Conservation (phyloP, 2,797 vertebrate genomes). For the Salmo trutta region DNA sequence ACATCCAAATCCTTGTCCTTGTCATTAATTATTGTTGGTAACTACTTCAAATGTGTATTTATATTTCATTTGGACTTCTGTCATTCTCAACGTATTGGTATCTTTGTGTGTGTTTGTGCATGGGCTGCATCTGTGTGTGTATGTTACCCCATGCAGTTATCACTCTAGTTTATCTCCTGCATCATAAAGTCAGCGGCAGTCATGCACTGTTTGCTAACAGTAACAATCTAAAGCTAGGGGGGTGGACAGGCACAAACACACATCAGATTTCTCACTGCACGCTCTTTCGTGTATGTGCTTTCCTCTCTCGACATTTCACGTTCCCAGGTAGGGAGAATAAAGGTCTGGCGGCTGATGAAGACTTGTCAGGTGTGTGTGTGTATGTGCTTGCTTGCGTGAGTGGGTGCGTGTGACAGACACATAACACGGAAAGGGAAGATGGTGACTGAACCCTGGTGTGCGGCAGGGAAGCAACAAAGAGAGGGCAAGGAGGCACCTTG, state of each 20-base stretch:
- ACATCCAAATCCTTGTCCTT: conserved; percentile 48
- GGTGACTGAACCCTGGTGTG: too few relatives aligned
- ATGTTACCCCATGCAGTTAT: not conserved
- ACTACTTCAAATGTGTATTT: too few relatives aligned
- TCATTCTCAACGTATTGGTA: not conserved
- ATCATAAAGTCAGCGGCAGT: not conserved
- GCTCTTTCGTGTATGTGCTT: conserved; percentile 5
- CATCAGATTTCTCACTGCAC: not conserved
- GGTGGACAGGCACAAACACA: not conserved
- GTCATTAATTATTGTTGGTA: not conserved
- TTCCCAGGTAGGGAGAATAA: conserved; percentile 20
- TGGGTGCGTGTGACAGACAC: not conserved
- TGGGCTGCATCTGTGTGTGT: not conserved
- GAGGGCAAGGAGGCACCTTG: not conserved
- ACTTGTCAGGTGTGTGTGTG: conserved; percentile 24
- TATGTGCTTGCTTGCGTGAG: not conserved
- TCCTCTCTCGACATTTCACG: not conserved
- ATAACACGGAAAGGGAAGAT: not conserved
- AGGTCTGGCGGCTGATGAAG: conserved; percentile 40
- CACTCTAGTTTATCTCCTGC: too few relatives aligned
- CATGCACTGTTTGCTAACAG: not conserved
- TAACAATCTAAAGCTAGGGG: conserved; percentile 39
- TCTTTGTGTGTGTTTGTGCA: not conserved
- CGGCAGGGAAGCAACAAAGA: not conserved
- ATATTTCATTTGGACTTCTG: not conserved